Evolutionary conservation across 2,113 vertebrate species (phyloP).

Genomic region (Zosterops lateralis): DNA sequence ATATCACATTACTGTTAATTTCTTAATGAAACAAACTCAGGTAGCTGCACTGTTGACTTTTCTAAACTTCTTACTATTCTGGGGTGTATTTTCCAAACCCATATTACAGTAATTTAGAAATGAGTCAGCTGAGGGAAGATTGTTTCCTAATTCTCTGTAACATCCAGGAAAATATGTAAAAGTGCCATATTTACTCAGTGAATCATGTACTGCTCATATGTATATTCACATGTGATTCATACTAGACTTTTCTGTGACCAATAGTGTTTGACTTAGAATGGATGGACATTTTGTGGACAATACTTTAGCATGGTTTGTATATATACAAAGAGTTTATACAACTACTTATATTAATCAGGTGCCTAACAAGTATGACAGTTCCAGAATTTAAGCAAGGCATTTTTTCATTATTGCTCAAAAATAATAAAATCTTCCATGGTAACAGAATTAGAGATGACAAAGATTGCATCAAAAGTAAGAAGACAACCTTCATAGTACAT

Average conservation of each 20-base stretch:
- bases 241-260: not conserved
- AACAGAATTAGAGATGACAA: not conserved
- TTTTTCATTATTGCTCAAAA: slow-evolving; percentile 18
- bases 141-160: slow-evolving; percentile 45
- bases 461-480: not conserved
- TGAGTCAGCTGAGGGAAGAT: slow-evolving; percentile 40
- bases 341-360: slow-evolving; percentile 23
- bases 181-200: slow-evolving; percentile 48
- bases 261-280: not conserved
- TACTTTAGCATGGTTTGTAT: not conserved
- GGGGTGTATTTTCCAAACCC: slow-evolving; percentile 39
- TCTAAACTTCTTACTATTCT: slow-evolving; percentile 53
- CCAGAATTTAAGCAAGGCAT: not conserved
- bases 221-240: slow-evolving; percentile 7
- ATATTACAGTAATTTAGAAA: slow-evolving; percentile 50
- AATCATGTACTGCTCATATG: slow-evolving; percentile 26
- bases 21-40: slow-evolving; percentile 68
- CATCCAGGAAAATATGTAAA: slow-evolving; percentile 50
- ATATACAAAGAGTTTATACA: slow-evolving; percentile 8
- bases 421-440: not conserved
- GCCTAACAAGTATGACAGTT: slow-evolving; percentile 23
- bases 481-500: not conserved
- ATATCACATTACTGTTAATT: slow-evolving; percentile 10
- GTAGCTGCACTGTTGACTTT: slow-evolving; percentile 72
- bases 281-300: not conserved